These are phyloP conservation scores for Rhodeus uyekii DNA, from an alignment of 2,797 vertebrate species.

Conservation along the genomic window DNA sequence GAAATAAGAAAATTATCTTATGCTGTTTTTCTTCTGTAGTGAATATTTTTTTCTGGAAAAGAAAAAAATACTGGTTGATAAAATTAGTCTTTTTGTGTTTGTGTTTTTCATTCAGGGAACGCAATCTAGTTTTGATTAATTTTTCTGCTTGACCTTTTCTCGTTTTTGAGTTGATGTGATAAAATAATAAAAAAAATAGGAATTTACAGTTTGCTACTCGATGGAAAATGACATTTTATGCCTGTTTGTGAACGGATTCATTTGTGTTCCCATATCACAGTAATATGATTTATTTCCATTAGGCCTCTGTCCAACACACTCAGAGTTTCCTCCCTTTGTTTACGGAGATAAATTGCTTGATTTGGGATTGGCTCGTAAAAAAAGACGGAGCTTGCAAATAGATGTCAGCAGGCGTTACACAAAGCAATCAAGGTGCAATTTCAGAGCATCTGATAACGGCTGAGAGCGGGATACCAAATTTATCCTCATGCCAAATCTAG, in stretches of 20 bases:
- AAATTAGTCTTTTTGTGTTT: neutral
- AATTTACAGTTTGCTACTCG: neutral
- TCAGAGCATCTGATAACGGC: conserved; percentile 42
- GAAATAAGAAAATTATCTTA: neutral
- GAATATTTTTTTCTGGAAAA: no score
- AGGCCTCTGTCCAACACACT: neutral
- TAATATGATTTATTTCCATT: conserved; percentile 41
- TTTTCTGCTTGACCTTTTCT: conserved; percentile 16
- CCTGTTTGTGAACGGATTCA: conserved; percentile 3
- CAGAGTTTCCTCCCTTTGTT: conserved; percentile 38
- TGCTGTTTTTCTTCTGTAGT: neutral
- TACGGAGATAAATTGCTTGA: conserved; percentile 44
- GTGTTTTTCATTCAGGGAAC: neutral
- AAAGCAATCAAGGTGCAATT: conserved; percentile 47
- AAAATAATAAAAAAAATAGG: neutral
- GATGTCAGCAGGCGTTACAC: conserved; percentile 30
- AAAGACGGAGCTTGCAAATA: conserved; percentile 35
- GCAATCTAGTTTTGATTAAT: neutral
- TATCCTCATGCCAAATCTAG: conserved; percentile 9
- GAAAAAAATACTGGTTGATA: neutral
- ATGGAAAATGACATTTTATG: conserved; percentile 1
- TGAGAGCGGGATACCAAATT: neutral
- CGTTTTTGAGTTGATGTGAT: neutral
- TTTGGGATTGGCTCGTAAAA: conserved; percentile 37
- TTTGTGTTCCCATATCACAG: neutral